Evolutionary conservation across 2,888 invertebrate species (phyloP), one percentile per base, ranked within the genome.

Genomic region (Platerodrilus igneus): DNA sequence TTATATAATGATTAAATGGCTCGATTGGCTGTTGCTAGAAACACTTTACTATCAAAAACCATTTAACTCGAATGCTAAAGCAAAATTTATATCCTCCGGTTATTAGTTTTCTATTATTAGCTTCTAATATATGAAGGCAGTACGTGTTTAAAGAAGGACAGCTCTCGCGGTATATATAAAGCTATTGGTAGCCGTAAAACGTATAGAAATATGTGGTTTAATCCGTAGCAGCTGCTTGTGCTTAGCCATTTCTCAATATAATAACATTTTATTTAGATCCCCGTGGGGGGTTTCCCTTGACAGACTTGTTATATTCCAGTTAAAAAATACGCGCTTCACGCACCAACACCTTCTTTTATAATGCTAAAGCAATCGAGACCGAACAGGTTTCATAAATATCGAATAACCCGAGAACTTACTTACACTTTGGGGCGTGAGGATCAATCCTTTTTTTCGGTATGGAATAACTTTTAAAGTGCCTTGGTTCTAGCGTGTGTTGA

Each of bases 191-290:
- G 39, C 40, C 35, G 29, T 39, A 42, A 45, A 46, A 43, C 34
- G 44, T 50, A 49, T 41, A 45, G 48, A 53, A 51, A 54, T 51
- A 52, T 55, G 53, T 56, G 51, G 50, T 48, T 51, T 59, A 59
- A 59, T 59, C 58, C 59, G 47, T 44, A 49, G 57, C 60, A 60
- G 60, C 58, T 58, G 60, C 53, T 58, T 48, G 52, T 41, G 51
- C 52, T 58, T 56, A 57, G 56, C 56, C 56, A 58, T 58, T 61
- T 59, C 59, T 60, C 59, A 55, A 58, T 58, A 60, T 60, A 60
- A 61, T 58, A 60, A 60, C 59, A 59, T 60, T 61, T 60, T 60
- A 60, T 60, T 60, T 54, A 52, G 51, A 42, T 48, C 46, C 55
- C 57, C 40, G 46, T 47, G 55, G 59, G 60, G 60, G 58, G 56